These are phyloP conservation scores for Rostratula benghalensis DNA, from an alignment of 2,113 vertebrate species.

Conservation along the genomic window DNA sequence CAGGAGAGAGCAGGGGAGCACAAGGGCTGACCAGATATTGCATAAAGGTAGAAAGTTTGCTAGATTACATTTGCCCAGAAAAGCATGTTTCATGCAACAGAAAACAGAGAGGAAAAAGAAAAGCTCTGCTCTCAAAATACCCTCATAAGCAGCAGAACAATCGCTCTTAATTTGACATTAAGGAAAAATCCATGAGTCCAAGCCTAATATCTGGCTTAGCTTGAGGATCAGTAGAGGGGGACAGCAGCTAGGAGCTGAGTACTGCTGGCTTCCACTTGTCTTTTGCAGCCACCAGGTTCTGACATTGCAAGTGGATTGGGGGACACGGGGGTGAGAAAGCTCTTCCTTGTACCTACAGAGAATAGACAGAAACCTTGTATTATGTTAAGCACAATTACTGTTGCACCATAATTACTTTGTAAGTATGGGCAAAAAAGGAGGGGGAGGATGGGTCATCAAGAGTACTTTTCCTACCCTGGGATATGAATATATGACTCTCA, in stretches of 20 bases:
- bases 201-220: background rate
- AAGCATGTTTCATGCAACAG: background rate
- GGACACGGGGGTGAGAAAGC: no score
- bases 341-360: background rate
- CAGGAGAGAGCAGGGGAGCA: background rate
- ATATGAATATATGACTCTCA: conserved; percentile 10
- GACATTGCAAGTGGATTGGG: background rate
- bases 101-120: background rate
- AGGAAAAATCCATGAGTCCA: background rate
- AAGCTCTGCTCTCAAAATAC: background rate
- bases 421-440: background rate
- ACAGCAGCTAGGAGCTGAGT: background rate
- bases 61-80: background rate
- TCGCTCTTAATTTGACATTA: background rate
- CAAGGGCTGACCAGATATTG: background rate
- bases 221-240: background rate
- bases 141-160: background rate
- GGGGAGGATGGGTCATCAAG: background rate
- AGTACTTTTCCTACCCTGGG: conserved; percentile 55
- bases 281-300: background rate
- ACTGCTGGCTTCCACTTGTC: fast-evolving
- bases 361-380: background rate
- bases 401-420: background rate
- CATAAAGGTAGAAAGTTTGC: background rate
- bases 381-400: background rate